Base-by-base conservation (phyloP, 1,140 invertebrate species). In the Venturia canescens region DNA sequence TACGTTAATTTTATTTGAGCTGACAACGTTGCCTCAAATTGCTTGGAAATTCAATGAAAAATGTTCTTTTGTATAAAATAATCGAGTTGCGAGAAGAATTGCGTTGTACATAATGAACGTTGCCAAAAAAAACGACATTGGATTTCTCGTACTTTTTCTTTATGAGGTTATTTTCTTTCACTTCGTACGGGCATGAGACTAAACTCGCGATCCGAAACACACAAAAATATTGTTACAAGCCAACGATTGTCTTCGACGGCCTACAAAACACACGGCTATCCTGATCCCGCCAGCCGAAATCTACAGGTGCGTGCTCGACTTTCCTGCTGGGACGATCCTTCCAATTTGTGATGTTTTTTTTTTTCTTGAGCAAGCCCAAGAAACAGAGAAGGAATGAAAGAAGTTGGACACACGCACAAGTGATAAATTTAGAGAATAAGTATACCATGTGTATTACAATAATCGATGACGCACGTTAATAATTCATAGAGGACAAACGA, bases 351-450 rank as follows among this genome's bases (percentile, higher is more conserved):
- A 18, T 53, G 3, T 53, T 53, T 53, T 53, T 53, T 13, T 11
- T 53, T 57, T n/a, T 57, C 53, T 21, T 23, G 9, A 13, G 27
- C 3, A 29, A 66, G 23, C 53, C 21, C 53, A 3, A 27, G 13
- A 66, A 66, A 23, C 6, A 63, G 23, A 66, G 23, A 57, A 57
- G 21, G 53, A 57, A n/a, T 29, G 3, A 66, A 66, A 27, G 60
- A 75, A 75, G 26, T 75, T 75, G 48, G 34, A 57, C 13, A 23
- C 71, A 75, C 13, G 71, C 21, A 75, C 71, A 75, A 75, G 71
- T 75, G 71, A 75, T 75, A 57, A 75, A 75, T 50, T 75, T 75
- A 75, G 23, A 75, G 71, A 75, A 75, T 57, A 75, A 72, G 70
- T 72, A 50, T 23, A 23, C 34, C n/a, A 57, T 75, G 71, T 75